Percentiles rank a stretch among this genome's conserved stretches.
Conservation (phyloP, 2,888 invertebrate genomes). For the Bibio marci region DNA sequence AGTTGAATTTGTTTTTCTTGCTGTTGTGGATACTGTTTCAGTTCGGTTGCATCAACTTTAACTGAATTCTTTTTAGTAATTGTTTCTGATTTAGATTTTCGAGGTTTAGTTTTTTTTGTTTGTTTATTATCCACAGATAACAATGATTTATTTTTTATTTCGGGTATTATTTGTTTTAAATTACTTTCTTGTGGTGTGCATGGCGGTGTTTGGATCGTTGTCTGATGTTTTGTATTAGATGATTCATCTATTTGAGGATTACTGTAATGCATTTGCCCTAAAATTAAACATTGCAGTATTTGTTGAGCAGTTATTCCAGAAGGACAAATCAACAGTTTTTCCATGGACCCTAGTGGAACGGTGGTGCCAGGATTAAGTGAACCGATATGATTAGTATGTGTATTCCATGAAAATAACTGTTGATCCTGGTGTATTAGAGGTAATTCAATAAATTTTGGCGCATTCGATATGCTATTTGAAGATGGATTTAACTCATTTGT, state of each 20-base stretch:
- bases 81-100: constrained; percentile 8
- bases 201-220: no score
- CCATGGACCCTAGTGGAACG: constrained; percentile 27
- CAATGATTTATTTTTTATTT: no score
- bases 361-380: constrained; percentile 27
- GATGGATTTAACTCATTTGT: no score
- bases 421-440: constrained; percentile 28
- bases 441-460: constrained; percentile 24
- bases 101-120: neutral
- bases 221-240: no score
- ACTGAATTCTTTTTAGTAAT: neutral
- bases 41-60: neutral
- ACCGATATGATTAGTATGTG: constrained; percentile 29
- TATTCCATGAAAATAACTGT: constrained; percentile 28
- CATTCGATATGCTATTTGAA: constrained; percentile 12
- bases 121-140: constrained; percentile 8
- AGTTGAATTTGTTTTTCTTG: no score
- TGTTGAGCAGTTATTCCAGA: constrained; percentile 30
- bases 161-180: no score
- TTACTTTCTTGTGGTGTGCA: no score
- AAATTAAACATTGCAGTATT: constrained; percentile 25
- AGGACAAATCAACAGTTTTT: constrained; percentile 26
- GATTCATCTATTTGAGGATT: no score
- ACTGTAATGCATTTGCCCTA: constrained; percentile 29
- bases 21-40: no score